Base-by-base conservation (phyloP, 2,113 vertebrate species). In the Jaculus jaculus region DNA sequence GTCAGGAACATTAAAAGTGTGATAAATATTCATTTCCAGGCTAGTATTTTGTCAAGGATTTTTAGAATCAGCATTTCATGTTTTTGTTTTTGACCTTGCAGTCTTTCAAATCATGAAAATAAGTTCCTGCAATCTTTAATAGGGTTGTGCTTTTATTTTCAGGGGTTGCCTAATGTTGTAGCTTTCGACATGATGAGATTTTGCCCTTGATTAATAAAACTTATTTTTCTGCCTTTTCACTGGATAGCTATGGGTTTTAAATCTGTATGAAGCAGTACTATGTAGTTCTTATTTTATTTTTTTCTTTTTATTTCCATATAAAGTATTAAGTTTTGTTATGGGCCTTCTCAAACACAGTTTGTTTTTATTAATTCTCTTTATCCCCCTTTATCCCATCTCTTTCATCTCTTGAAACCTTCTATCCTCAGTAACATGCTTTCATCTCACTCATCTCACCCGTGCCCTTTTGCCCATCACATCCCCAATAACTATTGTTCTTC, bases 11-110 rank as follows among this genome's bases (percentile, higher is more conserved):
- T 83, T 87, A 96, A 96, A 98, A 96, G 89, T 97, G 85, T 96
- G 92, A 96, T 97, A 97, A 98, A 97, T 98, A 98, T 97, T 98
- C 96, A 98, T 98, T 97, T 95, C 90, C 92, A 89, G 61, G 58
- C 61, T 89, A 60, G 26, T 96, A 63, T 96, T 97, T 72, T 96
- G 74, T 97, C 91, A 93, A 96, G 90, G 24, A 78, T 90, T 97
- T 95, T 97, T 93, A 68, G 88, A 94, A 91, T 94, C 92, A 96
- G 96, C 95, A 77, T 71, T 92, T 96, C 71, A 83, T 75, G 77
- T 47, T 93, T 97, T 94, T 81, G 61, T 85, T 96, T 96, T 90
- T 92, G 32, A 68, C 93, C 87, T 97, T 87, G n/a, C 63, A 95
- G 78, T 89, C 88, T 81, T 91, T 84, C 92, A 96, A 94, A 94